phyloP scores from a whole-genome alignment of 2,888 invertebrate species.

The Strigamia crassipes region DNA sequence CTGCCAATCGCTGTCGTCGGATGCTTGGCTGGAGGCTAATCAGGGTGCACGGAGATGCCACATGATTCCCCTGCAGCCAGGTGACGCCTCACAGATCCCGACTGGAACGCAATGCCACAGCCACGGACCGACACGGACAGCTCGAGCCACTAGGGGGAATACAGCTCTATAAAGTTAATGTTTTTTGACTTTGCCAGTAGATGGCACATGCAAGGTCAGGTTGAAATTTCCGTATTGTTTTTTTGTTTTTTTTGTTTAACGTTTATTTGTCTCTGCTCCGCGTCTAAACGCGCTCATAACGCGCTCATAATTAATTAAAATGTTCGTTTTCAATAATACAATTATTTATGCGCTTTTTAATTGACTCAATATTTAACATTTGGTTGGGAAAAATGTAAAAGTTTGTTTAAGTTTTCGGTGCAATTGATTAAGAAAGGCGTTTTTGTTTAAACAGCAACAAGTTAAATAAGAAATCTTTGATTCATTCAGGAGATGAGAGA shows the following conservation, averaged over 20 bases:
- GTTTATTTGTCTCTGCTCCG: neutral
- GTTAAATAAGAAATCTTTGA: no score
- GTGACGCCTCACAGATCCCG: slow-evolving; percentile 38
- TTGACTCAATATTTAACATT: neutral
- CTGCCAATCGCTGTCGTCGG: slow-evolving; percentile 40
- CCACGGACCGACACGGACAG: neutral
- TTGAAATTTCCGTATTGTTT: neutral
- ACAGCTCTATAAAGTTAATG: slow-evolving; percentile 10
- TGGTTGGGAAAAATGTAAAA: neutral
- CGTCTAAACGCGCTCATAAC: no score
- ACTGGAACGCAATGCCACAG: slow-evolving; percentile 26
- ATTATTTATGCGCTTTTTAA: neutral
- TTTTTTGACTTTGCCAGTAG: slow-evolving; percentile 12
- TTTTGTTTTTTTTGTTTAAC: neutral
- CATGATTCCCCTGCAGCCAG: slow-evolving; percentile 34
- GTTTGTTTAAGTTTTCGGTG: neutral
- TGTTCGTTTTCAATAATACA: no score
- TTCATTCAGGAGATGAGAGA: no score
- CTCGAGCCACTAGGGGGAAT: neutral
- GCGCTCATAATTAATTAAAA: no score
- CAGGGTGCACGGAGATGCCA: slow-evolving; percentile 35
- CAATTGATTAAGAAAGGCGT: no score
- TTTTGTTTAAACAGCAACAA: no score
- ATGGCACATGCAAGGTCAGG: slow-evolving; percentile 17
- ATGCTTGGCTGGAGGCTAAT: slow-evolving; percentile 40